Evolutionary conservation across 2,888 invertebrate genomes (phyloP), one percentile per base, ranked within the genome.

Genomic region (Anthophora plumipes): DNA sequence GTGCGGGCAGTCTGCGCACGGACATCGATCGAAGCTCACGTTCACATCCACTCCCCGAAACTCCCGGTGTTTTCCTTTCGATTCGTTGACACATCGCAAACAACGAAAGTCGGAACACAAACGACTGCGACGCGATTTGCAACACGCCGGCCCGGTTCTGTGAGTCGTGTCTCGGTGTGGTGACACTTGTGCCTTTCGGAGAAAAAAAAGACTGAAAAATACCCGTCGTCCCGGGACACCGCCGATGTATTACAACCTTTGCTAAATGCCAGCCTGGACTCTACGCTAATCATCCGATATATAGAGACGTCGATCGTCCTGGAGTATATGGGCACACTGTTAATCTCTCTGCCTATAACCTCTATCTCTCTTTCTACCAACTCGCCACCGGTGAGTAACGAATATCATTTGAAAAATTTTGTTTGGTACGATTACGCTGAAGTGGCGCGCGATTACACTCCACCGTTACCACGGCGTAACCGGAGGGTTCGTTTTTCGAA

Each of bases 11-110:
- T 91, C 91, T 91, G 91, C 90, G 91, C 91, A 89, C 89, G 89
- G 90, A 90, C 91, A 91, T 91, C 90, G 91, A 91, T 91, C 91
- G 90, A 89, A 89, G 84, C 84, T 85, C 87, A 91, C 88, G 87
- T 86, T 85, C 75, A 46, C 81, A 82, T 80, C 80, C 85, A 79
- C 83, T 83, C 85, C 83, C 83, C 83, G 80, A 79, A 80, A 75
- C 67, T 82, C 75, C 76, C 88, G 77, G 83, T 87, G 87, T 88
- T 85, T 84, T 85, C 74, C 69, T 78, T 77, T 67, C 80, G 64
- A 77, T 73, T 54, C 73, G 57, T 66, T 77, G 77, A 77, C 71
- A 69, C 60, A 41, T 68, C 70, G 60, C 70, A 64, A 17, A 60
- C 55, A 20, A 70, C n/a, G n/a, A n/a, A 63, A 17, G 22, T 66